These are phyloP conservation scores for Microcebus griseorufus DNA, from an alignment of 2,113 vertebrate genomes.

Conservation along the genomic window DNA sequence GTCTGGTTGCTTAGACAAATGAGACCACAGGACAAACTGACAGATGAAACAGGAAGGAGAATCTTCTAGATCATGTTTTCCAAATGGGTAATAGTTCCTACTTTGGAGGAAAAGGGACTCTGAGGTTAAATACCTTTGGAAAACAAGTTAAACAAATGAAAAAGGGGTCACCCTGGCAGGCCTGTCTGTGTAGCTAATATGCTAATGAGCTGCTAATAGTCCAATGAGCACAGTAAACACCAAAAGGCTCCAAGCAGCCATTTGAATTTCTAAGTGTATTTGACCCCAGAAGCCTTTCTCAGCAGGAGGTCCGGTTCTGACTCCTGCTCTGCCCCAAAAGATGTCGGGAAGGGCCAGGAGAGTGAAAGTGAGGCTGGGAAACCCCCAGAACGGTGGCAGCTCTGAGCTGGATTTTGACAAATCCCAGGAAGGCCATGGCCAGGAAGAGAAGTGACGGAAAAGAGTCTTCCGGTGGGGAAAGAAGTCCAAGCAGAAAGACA, in stretches of 20 bases:
- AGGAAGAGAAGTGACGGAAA: background rate
- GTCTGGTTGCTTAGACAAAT: background rate
- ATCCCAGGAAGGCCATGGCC: background rate
- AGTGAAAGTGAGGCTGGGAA: background rate
- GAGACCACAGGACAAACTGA: background rate
- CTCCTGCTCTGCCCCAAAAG: background rate
- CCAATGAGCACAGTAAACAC: background rate
- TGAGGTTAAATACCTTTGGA: background rate
- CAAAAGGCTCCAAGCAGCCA: background rate
- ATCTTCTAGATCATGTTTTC: background rate
- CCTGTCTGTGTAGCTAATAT: background rate
- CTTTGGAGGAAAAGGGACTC: background rate
- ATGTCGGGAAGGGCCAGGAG: background rate
- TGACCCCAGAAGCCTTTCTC: background rate
- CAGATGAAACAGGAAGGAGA: background rate
- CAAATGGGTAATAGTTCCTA: background rate
- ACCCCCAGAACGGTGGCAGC: background rate
- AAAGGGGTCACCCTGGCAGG: background rate
- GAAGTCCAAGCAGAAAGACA: background rate
- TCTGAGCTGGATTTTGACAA: background rate
- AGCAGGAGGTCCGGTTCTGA: background rate
- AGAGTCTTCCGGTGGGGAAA: background rate
- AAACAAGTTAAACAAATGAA: slow-evolving; percentile 32
- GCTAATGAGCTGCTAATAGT: background rate
- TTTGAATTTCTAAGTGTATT: background rate